Conservation (phyloP, 2,113 vertebrate genomes). For the Microtus pennsylvanicus region DNA sequence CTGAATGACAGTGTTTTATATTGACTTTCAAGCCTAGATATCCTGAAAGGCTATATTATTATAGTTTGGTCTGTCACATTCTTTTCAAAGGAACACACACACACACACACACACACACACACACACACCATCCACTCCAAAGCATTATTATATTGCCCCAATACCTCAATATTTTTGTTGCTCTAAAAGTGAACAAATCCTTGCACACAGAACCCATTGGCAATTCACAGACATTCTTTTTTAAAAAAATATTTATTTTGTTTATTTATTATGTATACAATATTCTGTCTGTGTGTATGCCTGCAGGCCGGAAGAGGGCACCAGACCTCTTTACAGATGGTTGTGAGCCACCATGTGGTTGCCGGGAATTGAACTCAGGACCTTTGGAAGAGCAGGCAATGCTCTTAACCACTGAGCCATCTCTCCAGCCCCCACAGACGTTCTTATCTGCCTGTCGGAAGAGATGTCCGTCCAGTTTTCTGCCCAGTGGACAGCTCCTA, state of each 20-base stretch:
- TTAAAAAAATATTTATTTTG: too few species aligned
- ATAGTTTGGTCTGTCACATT: neutral
- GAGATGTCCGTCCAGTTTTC: rapidly evolving
- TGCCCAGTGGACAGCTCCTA: neutral
- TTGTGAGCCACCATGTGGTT: too few species aligned
- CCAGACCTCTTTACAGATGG: too few species aligned
- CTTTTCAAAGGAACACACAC: slow-evolving; percentile 5
- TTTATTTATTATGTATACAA: too few species aligned
- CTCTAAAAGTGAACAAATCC: neutral
- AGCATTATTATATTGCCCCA: neutral
- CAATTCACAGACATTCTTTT: neutral
- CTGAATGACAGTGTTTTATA: slow-evolving; percentile 16
- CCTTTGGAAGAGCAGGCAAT: too few species aligned
- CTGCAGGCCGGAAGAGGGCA: too few species aligned
- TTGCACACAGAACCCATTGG: neutral
- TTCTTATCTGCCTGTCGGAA: neutral
- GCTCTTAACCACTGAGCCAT: too few species aligned
- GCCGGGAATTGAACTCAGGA: too few species aligned
- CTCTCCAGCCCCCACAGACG: neutral
- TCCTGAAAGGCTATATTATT: neutral
- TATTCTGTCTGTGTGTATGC: too few species aligned
- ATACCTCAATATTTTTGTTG: slow-evolving; percentile 50
- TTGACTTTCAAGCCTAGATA: neutral
- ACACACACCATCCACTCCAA: neutral
- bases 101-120: neutral